These are phyloP conservation scores for Epicauta chinensis DNA, from an alignment of 1,140 invertebrate genomes.

Conservation along the genomic window DNA sequence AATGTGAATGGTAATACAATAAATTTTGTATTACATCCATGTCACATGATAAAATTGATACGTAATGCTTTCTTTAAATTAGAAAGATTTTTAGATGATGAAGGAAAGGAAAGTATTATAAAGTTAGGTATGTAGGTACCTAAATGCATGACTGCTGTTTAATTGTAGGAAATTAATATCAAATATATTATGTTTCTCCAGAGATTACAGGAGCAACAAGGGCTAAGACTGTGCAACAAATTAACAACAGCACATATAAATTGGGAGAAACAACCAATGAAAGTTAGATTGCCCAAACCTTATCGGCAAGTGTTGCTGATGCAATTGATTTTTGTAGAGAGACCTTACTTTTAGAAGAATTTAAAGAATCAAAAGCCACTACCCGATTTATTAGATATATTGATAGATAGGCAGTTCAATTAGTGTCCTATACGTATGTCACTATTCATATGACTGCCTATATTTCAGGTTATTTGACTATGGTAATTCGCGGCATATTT, in stretches of 20 bases:
- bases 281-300: slow-evolving; percentile 26
- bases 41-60: slow-evolving; percentile 26
- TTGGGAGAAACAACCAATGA: slow-evolving; percentile 27
- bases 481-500: too few relatives aligned
- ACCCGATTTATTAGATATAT: too few relatives aligned
- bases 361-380: slow-evolving; percentile 11
- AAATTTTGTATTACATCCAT: slow-evolving; percentile 20
- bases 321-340: slow-evolving; percentile 19
- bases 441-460: too few relatives aligned
- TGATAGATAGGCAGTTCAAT: too few relatives aligned
- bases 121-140: too few relatives aligned
- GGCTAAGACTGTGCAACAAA: slow-evolving; percentile 24
- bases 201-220: slow-evolving; percentile 17
- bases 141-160: slow-evolving; percentile 26
- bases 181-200: slow-evolving; percentile 14
- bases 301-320: slow-evolving; percentile 21
- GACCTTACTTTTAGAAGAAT: slow-evolving; percentile 15
- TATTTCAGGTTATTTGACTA: too few relatives aligned
- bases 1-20: too few relatives aligned
- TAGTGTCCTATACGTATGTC: too few relatives aligned
- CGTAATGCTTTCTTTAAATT: slow-evolving; percentile 25
- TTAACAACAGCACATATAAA: slow-evolving; percentile 22
- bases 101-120: slow-evolving; percentile 31
- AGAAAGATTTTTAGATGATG: slow-evolving; percentile 18
- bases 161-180: slow-evolving; percentile 11